Evolutionary conservation across 2,113 vertebrate genomes (phyloP), one percentile per base, ranked within the genome.

Genomic region (Tringa solitaria): DNA sequence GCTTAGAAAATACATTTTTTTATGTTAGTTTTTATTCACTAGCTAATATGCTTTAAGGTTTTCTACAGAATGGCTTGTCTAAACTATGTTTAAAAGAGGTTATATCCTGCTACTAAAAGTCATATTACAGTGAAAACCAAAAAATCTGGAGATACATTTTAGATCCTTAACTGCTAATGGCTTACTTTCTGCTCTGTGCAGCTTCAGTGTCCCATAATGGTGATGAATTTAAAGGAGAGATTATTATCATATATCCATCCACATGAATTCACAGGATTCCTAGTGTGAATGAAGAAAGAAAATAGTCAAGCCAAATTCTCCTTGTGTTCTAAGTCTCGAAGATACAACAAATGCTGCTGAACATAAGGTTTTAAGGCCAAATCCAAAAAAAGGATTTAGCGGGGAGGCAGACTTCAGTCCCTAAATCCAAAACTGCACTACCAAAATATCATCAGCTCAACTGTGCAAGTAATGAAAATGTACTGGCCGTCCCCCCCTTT

Each of bases 291-390:
- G 96, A 92, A 94, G 94, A 93, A 96, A 94, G 95, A 92, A 95
- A 96, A 96, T 20, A 93, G 53, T 45, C 92, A 89, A 94, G 94
- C 95, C 94, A 95, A 96, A 89, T 93, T 76, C 95, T 97, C 94
- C 96, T 94, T 95, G 92, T 94, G 96, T 93, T 96, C 95, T 46
- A 22, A 95, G 96, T 93, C 92, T 94, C 17, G 2, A 84, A 89
- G 92, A 89, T 96, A 95, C 95, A 97, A 97, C 92, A 95, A 97
- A 96, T 95, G 95, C 96, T 97, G 94, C 96, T 94, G 95, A 93
- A 96, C 96, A 96, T 96, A 96, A 95, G 96, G 92, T 96, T 96
- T 96, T 97, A 97, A 97, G 96, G 96, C 96, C 95, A 96, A 97
- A 89, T 68, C 95, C 91, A 87, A 97, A 97, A 80, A 97, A 96